Conservation (phyloP, 2,888 invertebrate species). For the Sacculina carcini region DNA sequence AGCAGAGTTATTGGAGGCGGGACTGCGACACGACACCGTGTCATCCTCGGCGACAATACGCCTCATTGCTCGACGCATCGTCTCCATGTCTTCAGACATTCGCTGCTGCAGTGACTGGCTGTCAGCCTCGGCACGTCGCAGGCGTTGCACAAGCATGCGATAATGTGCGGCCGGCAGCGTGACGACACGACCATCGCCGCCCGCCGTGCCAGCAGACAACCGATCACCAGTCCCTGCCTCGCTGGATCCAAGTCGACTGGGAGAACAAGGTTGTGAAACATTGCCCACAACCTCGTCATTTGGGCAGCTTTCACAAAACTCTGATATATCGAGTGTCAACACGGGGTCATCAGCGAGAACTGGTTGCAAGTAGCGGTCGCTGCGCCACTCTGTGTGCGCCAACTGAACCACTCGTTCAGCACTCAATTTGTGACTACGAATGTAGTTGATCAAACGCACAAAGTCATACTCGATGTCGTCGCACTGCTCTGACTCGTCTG, state of each 20-base stretch:
- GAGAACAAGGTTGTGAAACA: no score
- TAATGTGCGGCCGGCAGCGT: not conserved
- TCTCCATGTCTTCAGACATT: not conserved
- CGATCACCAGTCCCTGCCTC: no score
- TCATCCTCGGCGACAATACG: not conserved
- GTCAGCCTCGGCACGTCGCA: not conserved
- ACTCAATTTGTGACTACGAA: slow-evolving; percentile 4
- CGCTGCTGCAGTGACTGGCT: not conserved
- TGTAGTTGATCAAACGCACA: slow-evolving; percentile 12
- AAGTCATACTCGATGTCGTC: slow-evolving; percentile 10
- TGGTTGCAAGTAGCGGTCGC: slow-evolving; percentile 50
- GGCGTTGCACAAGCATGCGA: not conserved
- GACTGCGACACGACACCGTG: not conserved
- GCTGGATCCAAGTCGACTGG: no score
- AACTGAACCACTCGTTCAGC: slow-evolving; percentile 15
- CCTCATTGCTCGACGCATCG: not conserved
- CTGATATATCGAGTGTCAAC: slow-evolving; percentile 43
- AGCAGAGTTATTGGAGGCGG: slow-evolving; percentile 21
- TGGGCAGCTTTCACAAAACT: not conserved
- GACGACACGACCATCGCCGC: no score
- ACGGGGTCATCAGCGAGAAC: slow-evolving; percentile 43
- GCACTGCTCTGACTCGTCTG: slow-evolving; percentile 1
- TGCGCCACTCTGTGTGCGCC: slow-evolving; percentile 38
- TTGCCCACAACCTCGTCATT: not conserved
- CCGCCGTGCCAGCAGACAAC: no score